Percentiles rank a stretch among this genome's conserved stretches.
Conservation (phyloP, 2,888 invertebrate genomes). For the Erebia aethiops region DNA sequence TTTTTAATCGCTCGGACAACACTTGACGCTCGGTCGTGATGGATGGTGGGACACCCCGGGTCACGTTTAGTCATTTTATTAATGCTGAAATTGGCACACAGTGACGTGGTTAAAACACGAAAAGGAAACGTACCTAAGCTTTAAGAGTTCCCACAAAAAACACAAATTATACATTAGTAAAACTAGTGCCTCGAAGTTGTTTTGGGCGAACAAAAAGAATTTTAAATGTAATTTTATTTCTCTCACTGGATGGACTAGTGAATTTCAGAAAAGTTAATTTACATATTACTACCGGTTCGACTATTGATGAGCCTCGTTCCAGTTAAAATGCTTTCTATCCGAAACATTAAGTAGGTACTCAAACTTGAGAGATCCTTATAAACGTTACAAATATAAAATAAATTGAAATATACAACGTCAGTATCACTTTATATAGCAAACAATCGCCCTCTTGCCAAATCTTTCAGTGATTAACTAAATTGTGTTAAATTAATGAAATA, state of each 20-base stretch:
- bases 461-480: constrained; percentile 47
- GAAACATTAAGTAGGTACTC: no score
- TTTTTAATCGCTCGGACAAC: constrained; percentile 75
- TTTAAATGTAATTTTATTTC: no score
- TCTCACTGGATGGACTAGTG: no score
- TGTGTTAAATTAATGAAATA: constrained; percentile 46
- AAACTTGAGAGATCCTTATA: no score
- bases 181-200: background rate
- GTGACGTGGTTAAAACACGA: constrained; percentile 68
- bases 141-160: constrained; percentile 12
- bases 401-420: constrained; percentile 38
- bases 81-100: constrained; percentile 80
- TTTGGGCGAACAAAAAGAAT: no score
- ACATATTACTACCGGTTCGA: no score
- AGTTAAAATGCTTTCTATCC: no score
- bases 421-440: constrained; percentile 37
- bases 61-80: constrained; percentile 83
- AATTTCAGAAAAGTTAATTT: no score
- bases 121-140: constrained; percentile 24
- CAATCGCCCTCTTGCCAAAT: constrained; percentile 46
- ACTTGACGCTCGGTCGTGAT: constrained; percentile 77
- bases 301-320: no score
- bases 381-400: constrained; percentile 18
- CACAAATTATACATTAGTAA: background rate
- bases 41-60: constrained; percentile 68